A percentile compares a stretch with the other conserved stretches of the same genome.
phyloP scores from a whole-genome alignment of 2,797 vertebrate genomes.

The Bryconaethiops microstoma region DNA sequence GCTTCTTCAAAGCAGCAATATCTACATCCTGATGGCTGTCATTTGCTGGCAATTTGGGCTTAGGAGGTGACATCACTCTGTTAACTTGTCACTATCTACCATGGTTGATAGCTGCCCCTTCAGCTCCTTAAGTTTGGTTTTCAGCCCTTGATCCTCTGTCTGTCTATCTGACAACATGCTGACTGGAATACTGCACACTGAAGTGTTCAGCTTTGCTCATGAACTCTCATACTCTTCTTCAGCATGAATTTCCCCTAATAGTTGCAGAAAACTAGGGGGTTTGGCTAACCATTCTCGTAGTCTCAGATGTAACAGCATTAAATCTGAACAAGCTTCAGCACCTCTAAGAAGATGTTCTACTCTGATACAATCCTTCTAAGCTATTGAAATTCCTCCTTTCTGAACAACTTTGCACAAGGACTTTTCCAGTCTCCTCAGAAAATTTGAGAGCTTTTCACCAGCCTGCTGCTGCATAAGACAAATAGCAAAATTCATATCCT shows the following conservation, averaged over 20 bases:
- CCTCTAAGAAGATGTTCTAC: slow-evolving; percentile 22
- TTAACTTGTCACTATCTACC: no score
- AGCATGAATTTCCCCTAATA: slow-evolving; percentile 16
- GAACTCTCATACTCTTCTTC: slow-evolving; percentile 35
- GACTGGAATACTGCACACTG: no score
- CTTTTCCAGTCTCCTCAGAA: slow-evolving; percentile 8
- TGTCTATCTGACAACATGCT: no score
- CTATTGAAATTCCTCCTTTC: slow-evolving; percentile 4
- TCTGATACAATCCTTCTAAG: background rate
- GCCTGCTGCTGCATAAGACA: slow-evolving; percentile 17
- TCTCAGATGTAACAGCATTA: slow-evolving; percentile 39
- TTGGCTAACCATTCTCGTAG: slow-evolving; percentile 20
- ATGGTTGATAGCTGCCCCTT: no score
- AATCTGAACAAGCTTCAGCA: slow-evolving; percentile 20
- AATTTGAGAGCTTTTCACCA: slow-evolving; percentile 33
- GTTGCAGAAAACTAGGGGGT: slow-evolving; percentile 30
- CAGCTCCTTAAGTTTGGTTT: no score
- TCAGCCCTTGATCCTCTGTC: no score
- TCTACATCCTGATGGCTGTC: no score
- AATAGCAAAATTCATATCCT: slow-evolving; percentile 35
- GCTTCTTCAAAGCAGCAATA: no score
- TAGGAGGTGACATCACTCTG: no score
- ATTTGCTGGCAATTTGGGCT: no score
- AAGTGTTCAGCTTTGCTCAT: no score
- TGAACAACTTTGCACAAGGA: slow-evolving; percentile 25